Base-by-base conservation (phyloP, 2,113 vertebrate species). In the Pachypanchax playfairii region DNA sequence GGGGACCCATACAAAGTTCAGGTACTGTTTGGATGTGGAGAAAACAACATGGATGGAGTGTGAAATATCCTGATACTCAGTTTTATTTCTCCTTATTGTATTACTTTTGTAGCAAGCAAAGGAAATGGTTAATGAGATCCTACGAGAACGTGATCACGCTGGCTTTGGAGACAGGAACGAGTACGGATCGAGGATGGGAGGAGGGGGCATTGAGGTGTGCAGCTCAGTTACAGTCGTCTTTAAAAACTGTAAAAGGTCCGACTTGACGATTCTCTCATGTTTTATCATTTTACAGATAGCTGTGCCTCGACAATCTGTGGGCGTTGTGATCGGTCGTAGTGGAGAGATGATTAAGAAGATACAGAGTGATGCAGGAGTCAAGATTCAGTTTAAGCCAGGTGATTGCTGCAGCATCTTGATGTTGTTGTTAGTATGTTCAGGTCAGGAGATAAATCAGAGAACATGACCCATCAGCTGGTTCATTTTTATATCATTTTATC, bases 321-420 rank as follows among this genome's bases (percentile, higher is more conserved):
- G 95, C 0, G 95, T 96, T 17, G 94, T 96, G 29, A 96, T 96
- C 15, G 95, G 95, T 18, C 91, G 94, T 17, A 96, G 73, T 6
- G 95, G 95, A 6, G 95, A 97, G 68, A 97, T 97, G 95, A 97
- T 97, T 47, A 96, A 97, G 84, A 97, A 97, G 84, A 96, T 96
- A 63, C 95, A 97, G 90, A 95, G 92, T 0, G 95, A 96, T 0
- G 94, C 95, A 0, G 95, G 95, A 0, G 95, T 96, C 38, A 92
- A 95, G 80, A 97, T 96, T 82, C 95, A 97, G 89, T 97, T 97
- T 77, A 96, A 97, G 80, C 95, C 95, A 88, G 95, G 95, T 96
- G 7, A 26, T 15, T 21, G 41, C 41, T 18, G 7, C 8, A 18
- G 22, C n/a, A n/a, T n/a, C 13, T 22, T 24, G 21, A 5, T 46